Evolutionary conservation across 35 echinoderm and acorn worm genomes (phyloP), one percentile per base, ranked within the genome.

Genomic region (Ophiothrix spiculata): DNA sequence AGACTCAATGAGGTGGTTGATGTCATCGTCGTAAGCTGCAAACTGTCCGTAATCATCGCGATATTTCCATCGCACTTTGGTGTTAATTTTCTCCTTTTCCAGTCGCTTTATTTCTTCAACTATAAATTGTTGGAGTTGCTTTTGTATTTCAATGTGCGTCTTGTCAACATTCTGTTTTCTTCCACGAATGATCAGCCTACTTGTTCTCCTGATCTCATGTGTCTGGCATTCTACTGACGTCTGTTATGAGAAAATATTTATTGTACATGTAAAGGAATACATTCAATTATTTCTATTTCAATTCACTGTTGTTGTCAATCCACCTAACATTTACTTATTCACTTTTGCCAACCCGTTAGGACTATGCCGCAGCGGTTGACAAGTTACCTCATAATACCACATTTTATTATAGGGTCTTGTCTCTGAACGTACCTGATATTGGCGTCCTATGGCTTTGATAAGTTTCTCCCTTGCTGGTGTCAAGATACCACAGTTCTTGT

Each of bases 21-120:
- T 33, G 15, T 84, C 81, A 6, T 25, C 81, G 25, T 84, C 49
- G 36, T 74, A 84, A 34, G 54, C 49, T 37, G 33, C 46, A 84
- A 37, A 74, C 40, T 60, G 21, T 45, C 60, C 60, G 6, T 2
- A 10, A 2, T 69, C 60, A 25, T 69, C 60, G 3, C 29, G 60
- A 2, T 12, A 69, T 69, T 25, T 69, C 60, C 60, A 69, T 69
- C 29, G 60, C 17, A 12, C 60, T 69, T 10, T 69, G 17, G 60
- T 15, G 8, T 69, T n/a, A 69, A 28, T 4, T n/a, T 4, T 25
- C 23, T 69, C 25, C 10, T 69, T 69, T 69, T 69, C 60, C 1
- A 69, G 17, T 28, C 60, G 60, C 3, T 69, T 2, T 25, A 25
- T 69, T 25, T 69, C 60, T 25, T 69, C 60, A 69, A 69, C 4